phyloP scores from a whole-genome alignment of 2,113 vertebrate species.

The Candoia aspera region DNA sequence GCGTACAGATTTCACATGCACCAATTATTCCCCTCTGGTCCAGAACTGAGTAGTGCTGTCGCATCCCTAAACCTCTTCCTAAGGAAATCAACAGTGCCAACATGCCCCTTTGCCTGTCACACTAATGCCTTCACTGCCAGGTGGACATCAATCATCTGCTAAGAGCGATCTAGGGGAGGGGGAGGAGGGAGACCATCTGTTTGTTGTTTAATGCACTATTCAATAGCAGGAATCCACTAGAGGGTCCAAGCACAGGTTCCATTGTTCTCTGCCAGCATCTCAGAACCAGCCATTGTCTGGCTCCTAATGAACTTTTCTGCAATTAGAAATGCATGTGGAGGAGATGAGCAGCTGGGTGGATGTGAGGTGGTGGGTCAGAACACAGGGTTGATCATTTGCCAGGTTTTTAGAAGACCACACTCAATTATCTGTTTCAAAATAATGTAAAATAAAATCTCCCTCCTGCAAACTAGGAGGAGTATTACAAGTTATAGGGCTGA shows the following conservation, averaged over 20 bases:
- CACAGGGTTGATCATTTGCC: constrained; percentile 17
- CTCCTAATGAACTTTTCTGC: constrained; percentile 62
- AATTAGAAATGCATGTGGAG: constrained; percentile 48
- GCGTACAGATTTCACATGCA: background rate
- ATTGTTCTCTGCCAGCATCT: constrained; percentile 50
- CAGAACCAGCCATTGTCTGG: constrained; percentile 41
- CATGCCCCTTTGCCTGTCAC: constrained; percentile 50
- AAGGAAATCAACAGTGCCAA: constrained; percentile 29
- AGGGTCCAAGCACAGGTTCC: constrained; percentile 39
- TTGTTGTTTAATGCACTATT: constrained; percentile 67
- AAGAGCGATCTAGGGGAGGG: constrained; percentile 22
- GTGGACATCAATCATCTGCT: constrained; percentile 79
- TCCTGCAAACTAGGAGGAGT: background rate
- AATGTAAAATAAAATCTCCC: background rate
- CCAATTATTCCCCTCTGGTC: background rate
- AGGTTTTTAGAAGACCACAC: constrained; percentile 16
- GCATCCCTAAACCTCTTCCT: background rate
- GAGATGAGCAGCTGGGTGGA: background rate
- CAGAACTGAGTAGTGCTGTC: background rate
- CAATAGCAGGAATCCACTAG: constrained; percentile 73
- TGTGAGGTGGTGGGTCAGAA: background rate
- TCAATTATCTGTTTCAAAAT: background rate
- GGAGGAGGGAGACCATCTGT: constrained; percentile 79
- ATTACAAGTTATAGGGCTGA: background rate
- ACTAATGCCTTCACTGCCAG: constrained; percentile 23